Evolutionary conservation across 2,113 vertebrate species (phyloP).

Genomic region (Saguinus midas): DNA sequence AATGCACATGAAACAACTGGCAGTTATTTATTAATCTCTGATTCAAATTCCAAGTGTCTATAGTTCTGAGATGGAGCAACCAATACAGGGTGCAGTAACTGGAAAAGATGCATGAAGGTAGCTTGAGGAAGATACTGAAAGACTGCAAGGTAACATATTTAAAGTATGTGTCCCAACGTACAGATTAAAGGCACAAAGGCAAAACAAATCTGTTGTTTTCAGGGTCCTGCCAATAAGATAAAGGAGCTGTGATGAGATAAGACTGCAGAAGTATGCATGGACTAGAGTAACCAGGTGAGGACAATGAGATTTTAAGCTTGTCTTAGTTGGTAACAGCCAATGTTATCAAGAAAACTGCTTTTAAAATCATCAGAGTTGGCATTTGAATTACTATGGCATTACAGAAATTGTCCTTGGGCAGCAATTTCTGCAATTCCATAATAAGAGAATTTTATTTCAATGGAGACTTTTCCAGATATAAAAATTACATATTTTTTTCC

Average conservation of each 20-base stretch:
- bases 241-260: neutral
- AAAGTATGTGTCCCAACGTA: neutral
- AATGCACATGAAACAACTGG: neutral
- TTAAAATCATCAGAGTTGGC: neutral
- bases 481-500: neutral
- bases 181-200: neutral
- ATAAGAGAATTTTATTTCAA: neutral
- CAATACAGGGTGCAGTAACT: neutral
- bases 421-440: neutral
- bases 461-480: neutral
- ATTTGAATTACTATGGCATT: neutral
- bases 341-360: neutral
- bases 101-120: neutral
- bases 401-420: neutral
- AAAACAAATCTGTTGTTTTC: neutral
- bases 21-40: neutral
- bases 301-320: neutral
- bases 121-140: neutral
- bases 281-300: neutral
- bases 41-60: neutral
- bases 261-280: neutral
- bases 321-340: neutral
- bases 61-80: neutral
- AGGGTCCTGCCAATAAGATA: neutral
- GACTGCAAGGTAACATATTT: neutral